Evolutionary conservation across 2,797 vertebrate genomes (phyloP), one percentile per base, ranked within the genome.

Genomic region (Xiphorhynchus erythropygius): DNA sequence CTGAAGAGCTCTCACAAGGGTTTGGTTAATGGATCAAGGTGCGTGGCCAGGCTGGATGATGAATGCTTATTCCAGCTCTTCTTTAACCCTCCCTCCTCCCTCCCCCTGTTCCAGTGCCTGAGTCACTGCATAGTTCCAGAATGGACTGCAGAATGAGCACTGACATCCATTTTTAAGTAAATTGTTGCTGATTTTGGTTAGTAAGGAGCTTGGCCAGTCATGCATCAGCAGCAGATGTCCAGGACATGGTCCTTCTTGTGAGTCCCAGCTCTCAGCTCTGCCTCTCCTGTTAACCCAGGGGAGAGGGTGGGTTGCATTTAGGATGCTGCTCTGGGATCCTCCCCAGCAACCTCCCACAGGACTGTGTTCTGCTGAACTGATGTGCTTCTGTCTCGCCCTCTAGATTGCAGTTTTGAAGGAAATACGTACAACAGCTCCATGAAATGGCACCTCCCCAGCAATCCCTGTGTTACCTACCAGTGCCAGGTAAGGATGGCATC

Each of bases 391-490:
- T 84, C 50, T 94, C 13, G 1, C 52, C 35, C 24, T 91, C 81
- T 87, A 99, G 99, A 99, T 42, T 99, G 99, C 94, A 98, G 96
- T 96, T 97, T 99, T 93, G 98, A 98, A 75, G 99, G 99, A 80
- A 98, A 96, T 32, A 98, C 97, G 0, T 99, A 99, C 84, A 99
- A 99, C 97, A 99, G 98, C 97, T 99, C 99, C 3, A 98, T 98
- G 76, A 98, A 98, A 84, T 99, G 99, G 99, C 98, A 98, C 68
- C 98, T 95, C 50, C 95, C 98, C 23, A 89, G 95, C 52, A 98
- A 99, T 57, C 99, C 98, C 55, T 99, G 99, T 69, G 81, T 98
- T 67, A 98, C 97, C 3, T 98, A 96, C 23, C 98, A 98, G 85
- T 99, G 99, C 96, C 99, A 99, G 99, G 99, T 99, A 97, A 96